Conservation (phyloP, 2,113 vertebrate genomes). For the Monopterus albus region DNA sequence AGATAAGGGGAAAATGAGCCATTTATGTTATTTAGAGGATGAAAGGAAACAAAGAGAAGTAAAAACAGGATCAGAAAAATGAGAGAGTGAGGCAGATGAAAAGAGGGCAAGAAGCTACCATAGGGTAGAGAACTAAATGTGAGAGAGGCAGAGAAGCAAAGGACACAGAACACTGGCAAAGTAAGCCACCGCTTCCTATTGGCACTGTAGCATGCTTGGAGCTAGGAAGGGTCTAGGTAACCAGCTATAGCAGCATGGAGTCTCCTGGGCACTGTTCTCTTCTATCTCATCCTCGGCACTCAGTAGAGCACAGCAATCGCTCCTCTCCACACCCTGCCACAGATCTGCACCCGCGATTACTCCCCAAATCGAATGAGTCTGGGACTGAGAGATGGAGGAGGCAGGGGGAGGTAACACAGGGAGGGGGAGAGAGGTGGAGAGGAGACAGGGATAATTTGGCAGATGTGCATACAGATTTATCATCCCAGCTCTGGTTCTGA, state of each 20-base stretch:
- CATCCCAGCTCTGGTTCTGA: constrained; percentile 51
- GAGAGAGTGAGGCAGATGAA: not conserved
- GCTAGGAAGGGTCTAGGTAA: constrained; percentile 47
- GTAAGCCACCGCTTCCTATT: constrained; percentile 32
- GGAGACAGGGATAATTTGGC: constrained; percentile 50
- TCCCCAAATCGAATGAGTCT: constrained; percentile 72
- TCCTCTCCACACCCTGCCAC: constrained; percentile 67
- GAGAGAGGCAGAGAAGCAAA: constrained; percentile 28
- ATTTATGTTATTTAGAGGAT: not conserved
- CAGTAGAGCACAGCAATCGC: constrained; percentile 68
- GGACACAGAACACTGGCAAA: constrained; percentile 39
- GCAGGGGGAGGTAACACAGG: constrained; percentile 9
- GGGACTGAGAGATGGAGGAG: constrained; percentile 51
- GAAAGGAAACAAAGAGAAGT: not conserved
- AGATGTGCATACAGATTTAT: constrained; percentile 71
- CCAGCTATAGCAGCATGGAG: constrained; percentile 46
- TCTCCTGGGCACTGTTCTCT: constrained; percentile 58
- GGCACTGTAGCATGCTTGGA: constrained; percentile 40
- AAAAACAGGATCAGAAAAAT: not conserved
- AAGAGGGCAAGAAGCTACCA: constrained; percentile 6
- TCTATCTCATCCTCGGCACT: constrained; percentile 67
- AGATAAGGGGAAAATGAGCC: not conserved
- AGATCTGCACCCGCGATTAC: constrained; percentile 77
- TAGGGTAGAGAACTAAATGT: constrained; percentile 30
- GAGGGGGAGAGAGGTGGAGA: constrained; percentile 1